These are phyloP conservation scores for Pachyseris speciosa DNA, from an alignment of 64 coral and sea anemone genomes.

Conservation along the genomic window DNA sequence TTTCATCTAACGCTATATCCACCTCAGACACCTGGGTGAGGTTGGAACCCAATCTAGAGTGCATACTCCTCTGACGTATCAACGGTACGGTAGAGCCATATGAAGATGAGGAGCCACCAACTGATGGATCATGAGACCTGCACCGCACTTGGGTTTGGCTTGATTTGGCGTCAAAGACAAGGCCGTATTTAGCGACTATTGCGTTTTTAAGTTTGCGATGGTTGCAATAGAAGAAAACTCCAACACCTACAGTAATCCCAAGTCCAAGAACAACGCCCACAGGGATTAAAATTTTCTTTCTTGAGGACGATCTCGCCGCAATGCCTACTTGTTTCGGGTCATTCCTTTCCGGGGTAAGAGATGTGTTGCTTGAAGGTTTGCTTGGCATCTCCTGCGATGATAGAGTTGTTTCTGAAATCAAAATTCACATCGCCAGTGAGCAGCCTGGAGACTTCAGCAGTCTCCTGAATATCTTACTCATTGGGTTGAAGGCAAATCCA, in stretches of 20 bases:
- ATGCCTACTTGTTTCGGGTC: not conserved
- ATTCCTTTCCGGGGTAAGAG: not conserved
- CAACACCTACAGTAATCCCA: not conserved
- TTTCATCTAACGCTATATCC: slow-evolving; percentile 83
- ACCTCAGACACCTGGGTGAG: slow-evolving; percentile 77
- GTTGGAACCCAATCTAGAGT: slow-evolving; percentile 67
- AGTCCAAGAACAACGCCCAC: not conserved
- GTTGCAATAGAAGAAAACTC: not conserved
- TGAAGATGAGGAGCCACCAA: slow-evolving; percentile 37
- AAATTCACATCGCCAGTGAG: not conserved
- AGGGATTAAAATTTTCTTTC: not conserved
- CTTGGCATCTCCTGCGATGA: not conserved
- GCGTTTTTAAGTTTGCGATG: not conserved
- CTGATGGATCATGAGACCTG: not conserved
- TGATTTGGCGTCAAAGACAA: not conserved
- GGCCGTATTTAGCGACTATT: not conserved
- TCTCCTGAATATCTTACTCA: not conserved
- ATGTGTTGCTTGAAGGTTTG: not conserved
- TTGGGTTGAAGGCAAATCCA: too few relatives aligned
- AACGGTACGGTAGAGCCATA: slow-evolving; percentile 60
- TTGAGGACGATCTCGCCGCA: not conserved
- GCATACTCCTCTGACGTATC: slow-evolving; percentile 45
- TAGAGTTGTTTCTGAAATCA: not conserved
- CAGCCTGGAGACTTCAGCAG: too few relatives aligned
- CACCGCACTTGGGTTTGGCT: not conserved